Evolutionary conservation across 2,888 invertebrate species (phyloP).

Genomic region (Bombyx huttoni): DNA sequence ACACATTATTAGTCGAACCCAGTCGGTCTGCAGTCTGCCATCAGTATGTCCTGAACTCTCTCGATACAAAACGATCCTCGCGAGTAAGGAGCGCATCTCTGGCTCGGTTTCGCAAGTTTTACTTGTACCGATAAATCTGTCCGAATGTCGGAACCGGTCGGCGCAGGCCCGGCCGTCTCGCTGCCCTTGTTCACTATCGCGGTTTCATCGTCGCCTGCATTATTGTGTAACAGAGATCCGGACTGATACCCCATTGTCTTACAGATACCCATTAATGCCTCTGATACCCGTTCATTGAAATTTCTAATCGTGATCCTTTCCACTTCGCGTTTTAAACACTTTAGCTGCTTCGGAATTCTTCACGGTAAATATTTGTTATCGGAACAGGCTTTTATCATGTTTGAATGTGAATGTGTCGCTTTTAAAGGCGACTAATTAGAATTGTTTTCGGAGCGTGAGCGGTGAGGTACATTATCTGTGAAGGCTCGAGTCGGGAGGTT

Average conservation of each 20-base stretch:
- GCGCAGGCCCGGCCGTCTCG: conserved; percentile 9
- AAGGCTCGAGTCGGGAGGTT: conserved; percentile 11
- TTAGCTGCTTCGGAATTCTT: not conserved
- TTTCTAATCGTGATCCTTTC: conserved; percentile 9
- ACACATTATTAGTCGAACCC: too few relatives aligned
- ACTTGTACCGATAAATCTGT: conserved; percentile 6
- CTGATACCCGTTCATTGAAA: conserved; percentile 5
- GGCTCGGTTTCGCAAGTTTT: conserved; percentile 5
- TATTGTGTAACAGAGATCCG: conserved; percentile 10
- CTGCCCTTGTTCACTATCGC: conserved; percentile 14
- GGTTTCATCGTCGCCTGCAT: conserved; percentile 9
- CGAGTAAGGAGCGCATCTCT: not conserved
- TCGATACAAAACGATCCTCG: not conserved
- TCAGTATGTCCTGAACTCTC: not conserved
- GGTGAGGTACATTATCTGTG: conserved; percentile 29
- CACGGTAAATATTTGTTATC: not conserved
- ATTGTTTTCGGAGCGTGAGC: conserved; percentile 19
- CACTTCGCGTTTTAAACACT: conserved; percentile 1
- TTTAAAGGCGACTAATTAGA: conserved; percentile 29
- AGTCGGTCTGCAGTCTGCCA: too few relatives aligned
- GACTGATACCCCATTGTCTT: conserved; percentile 8
- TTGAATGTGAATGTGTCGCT: conserved; percentile 26
- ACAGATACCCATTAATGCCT: conserved; percentile 8
- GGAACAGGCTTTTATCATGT: conserved; percentile 13
- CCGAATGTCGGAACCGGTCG: conserved; percentile 7